Base-by-base conservation (phyloP, 2,888 invertebrate species). In the Oscheius sp. region DNA sequence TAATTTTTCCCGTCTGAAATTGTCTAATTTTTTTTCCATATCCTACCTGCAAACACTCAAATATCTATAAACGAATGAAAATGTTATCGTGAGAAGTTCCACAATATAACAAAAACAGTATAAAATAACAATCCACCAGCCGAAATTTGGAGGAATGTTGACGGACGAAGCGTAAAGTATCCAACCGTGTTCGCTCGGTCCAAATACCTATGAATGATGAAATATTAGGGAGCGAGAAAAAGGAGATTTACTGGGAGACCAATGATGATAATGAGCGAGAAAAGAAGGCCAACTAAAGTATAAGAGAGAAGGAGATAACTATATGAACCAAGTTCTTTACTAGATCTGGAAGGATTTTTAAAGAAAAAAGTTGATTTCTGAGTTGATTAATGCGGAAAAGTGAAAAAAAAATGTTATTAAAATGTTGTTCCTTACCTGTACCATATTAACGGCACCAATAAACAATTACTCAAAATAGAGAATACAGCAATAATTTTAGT, bases 61-160 rank as follows among this genome's bases (percentile, higher is more conserved):
- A 24, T 59, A 59, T 9, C 59, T 2, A 24, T 59, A 59, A 30
- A 59, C 14, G 30, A 59, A 59, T 17, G 41, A 59, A 6, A 59
- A 17, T 44, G 59, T 44, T 26, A 59, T 28, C 6, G 44, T 59
- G 2, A 59, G n/a, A 28, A 59, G 59, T 44, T 59, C 59, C 1
- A 44, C 59, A 9, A 44, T 44, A 26, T 59, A 59, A 20, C 59
- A 59, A n/a, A 59, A 59, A n/a, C 59, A 59, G 44, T 59, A 59
- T 4, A 59, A n/a, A 24, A 59, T 44, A n/a, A 59, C 44, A n/a
- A 59, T 41, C 59, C 59, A 59, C 38, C 41, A 59, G 41, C 59
- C 59, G 8, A 24, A 26, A 17, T 59, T 26, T 28, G 26, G 59
- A 8, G 59, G 59, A 26, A 59, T 26, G 28, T 59, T 59, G 28